Conservation (phyloP, 1,140 invertebrate species). For the Drosophila erecta region DNA sequence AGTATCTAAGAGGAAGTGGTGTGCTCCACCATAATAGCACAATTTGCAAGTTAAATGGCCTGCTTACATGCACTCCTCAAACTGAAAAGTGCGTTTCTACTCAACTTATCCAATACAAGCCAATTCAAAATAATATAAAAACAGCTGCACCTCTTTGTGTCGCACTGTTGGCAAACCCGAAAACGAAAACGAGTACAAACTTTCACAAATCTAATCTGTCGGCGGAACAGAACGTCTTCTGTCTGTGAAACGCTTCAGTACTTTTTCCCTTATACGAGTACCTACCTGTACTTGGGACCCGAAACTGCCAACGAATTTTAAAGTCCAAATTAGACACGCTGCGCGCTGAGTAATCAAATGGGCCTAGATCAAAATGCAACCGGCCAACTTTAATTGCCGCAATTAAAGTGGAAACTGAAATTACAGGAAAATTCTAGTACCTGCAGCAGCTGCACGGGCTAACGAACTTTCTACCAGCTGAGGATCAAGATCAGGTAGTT, state of each 20-base stretch:
- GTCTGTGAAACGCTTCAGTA: constrained; percentile 19
- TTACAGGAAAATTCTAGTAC: constrained; percentile 24
- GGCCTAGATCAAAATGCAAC: constrained; percentile 25
- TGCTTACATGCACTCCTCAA: neutral
- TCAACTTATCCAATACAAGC: neutral
- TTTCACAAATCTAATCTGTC: constrained; percentile 29
- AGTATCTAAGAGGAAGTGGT: constrained; percentile 9
- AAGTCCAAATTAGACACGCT: constrained; percentile 43
- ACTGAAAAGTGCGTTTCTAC: neutral
- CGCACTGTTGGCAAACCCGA: neutral
- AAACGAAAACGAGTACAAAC: constrained; percentile 8
- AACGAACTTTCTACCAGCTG: constrained; percentile 40
- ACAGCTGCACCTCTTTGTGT: neutral
- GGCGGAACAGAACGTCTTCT: constrained; percentile 28
- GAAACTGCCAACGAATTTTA: constrained; percentile 4
- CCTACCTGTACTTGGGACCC: constrained; percentile 32
- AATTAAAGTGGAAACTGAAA: constrained; percentile 49
- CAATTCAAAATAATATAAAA: no score
- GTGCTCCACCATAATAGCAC: neutral
- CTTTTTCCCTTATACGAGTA: constrained; percentile 9
- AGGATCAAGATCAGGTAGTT: constrained; percentile 26
- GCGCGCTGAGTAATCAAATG: constrained; percentile 32
- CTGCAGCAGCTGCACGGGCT: constrained; percentile 22
- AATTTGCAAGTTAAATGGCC: neutral
- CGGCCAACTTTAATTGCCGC: constrained; percentile 39